Conservation (phyloP, 2,888 invertebrate genomes). For the Platerodrilus igneus region DNA sequence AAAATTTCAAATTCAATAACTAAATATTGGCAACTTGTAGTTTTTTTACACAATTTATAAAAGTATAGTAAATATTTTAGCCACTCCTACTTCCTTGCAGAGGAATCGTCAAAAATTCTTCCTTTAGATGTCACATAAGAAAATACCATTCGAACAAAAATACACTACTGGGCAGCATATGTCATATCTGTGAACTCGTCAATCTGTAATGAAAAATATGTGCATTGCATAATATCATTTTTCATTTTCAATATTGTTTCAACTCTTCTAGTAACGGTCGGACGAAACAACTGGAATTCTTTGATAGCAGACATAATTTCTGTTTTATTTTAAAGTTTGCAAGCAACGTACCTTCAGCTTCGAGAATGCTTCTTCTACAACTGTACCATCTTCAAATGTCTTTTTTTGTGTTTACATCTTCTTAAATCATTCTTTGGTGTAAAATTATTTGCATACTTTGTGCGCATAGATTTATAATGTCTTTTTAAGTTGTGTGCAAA, state of each 20-base stretch:
- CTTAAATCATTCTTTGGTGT: conserved; percentile 9
- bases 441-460: conserved; percentile 7
- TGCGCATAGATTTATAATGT: conserved; percentile 5
- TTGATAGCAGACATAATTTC: conserved; percentile 24
- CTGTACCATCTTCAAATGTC: conserved; percentile 24
- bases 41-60: conserved; percentile 23
- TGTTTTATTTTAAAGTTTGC: conserved; percentile 25
- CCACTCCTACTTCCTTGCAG: conserved; percentile 26
- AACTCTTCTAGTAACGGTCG: conserved; percentile 19
- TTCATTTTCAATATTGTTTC: conserved; percentile 19
- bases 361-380: conserved; percentile 23
- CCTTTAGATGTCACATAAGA: conserved; percentile 21
- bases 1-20: no score
- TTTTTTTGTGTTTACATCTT: conserved; percentile 20
- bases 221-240: conserved; percentile 19
- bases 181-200: conserved; percentile 29
- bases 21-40: no score
- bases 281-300: conserved; percentile 14
- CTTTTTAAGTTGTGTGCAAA: conserved; percentile 7
- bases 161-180: conserved; percentile 26
- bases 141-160: conserved; percentile 28
- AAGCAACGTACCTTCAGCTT: conserved; percentile 24
- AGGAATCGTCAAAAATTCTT: conserved; percentile 27
- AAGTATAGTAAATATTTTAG: conserved; percentile 26
- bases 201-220: conserved; percentile 25